These are phyloP conservation scores for Tetragonisca angustula DNA, from an alignment of 2,888 invertebrate genomes.

Conservation along the genomic window DNA sequence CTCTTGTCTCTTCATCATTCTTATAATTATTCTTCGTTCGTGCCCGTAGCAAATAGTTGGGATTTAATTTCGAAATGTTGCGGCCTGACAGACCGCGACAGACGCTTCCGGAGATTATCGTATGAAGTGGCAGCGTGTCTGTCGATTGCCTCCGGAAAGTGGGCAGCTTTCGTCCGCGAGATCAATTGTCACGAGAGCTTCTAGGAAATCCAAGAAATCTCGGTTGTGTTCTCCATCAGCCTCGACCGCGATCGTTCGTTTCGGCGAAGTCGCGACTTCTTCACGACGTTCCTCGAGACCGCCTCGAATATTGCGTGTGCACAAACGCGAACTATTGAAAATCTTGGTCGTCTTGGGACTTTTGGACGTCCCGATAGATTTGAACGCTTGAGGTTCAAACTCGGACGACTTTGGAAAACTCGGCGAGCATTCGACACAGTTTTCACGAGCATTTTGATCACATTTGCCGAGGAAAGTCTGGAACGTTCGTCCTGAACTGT, in stretches of 20 bases:
- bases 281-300: no score
- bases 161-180: constrained; percentile 52
- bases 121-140: constrained; percentile 40
- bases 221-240: constrained; percentile 2
- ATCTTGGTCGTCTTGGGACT: background rate
- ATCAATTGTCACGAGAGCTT: constrained; percentile 51
- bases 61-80: background rate
- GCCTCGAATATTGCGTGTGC: background rate
- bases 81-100: constrained; percentile 31
- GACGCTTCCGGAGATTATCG: constrained; percentile 64
- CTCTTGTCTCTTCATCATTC: background rate
- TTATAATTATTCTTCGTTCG: background rate
- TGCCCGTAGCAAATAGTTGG: no score
- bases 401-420: background rate
- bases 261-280: background rate
- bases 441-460: background rate
- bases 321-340: background rate
- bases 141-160: constrained; percentile 59
- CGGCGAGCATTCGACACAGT: background rate
- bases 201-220: constrained; percentile 52
- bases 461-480: background rate
- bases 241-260: background rate
- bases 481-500: background rate
- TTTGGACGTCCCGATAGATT: background rate
- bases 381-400: background rate